Conservation (phyloP, 2,797 vertebrate species). For the Hippocampus kuda region DNA sequence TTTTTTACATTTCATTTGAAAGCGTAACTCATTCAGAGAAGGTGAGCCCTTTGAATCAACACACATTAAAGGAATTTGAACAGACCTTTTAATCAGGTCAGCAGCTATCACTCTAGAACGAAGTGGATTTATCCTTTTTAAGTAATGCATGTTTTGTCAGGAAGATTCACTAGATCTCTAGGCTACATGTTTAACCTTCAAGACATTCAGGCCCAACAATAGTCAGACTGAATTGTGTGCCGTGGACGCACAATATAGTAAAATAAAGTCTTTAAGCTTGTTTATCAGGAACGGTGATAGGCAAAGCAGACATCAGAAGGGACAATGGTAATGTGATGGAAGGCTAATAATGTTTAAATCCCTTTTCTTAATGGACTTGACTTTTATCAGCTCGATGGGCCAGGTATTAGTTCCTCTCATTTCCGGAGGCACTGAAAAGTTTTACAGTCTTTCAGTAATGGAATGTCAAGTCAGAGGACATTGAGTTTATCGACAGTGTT, state of each 20-base stretch:
- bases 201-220: constrained; percentile 10
- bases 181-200: constrained; percentile 8
- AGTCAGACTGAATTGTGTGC: constrained; percentile 17
- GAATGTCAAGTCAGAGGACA: constrained; percentile 10
- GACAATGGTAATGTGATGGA: constrained; percentile 40
- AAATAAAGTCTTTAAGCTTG: constrained; percentile 30
- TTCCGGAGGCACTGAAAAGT: constrained; percentile 10
- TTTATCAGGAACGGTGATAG: constrained; percentile 29
- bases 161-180: constrained; percentile 5
- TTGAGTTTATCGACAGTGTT: not conserved
- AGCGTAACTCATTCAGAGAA: not conserved
- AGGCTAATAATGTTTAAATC: constrained; percentile 36
- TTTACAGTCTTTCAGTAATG: constrained; percentile 6
- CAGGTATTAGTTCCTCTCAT: constrained; percentile 13
- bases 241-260: constrained; percentile 15
- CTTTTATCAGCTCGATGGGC: constrained; percentile 27
- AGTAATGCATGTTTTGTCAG: constrained; percentile 20
- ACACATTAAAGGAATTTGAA: constrained; percentile 12
- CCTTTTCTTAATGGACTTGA: constrained; percentile 20
- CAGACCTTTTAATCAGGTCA: constrained; percentile 4
- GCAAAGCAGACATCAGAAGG: constrained; percentile 21
- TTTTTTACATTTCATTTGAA: not conserved
- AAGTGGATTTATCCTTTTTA: constrained; percentile 17
- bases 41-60: not conserved
- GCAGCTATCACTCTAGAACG: not conserved